Evolutionary conservation across 2,888 invertebrate genomes (phyloP), one percentile per base, ranked within the genome.

Genomic region (Bugulina stolonifera): DNA sequence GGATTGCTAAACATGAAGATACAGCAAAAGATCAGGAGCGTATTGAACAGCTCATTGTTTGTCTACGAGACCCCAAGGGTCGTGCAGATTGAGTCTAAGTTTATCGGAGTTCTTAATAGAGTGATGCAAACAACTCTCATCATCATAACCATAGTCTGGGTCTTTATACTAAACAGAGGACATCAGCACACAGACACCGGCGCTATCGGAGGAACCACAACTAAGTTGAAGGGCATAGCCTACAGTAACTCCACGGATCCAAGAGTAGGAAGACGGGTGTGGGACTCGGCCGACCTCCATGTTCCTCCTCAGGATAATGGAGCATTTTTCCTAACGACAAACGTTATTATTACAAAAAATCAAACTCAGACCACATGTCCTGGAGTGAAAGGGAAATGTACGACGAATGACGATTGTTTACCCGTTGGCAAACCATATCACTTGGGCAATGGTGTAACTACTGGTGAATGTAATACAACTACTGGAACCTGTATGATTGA

Each of bases 201-300:
- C 2, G 55, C n/a, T 5, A 81, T 83, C 54, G 84, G 86, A 71
- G 85, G 84, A 0, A 83, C 86, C 1, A 85, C 84, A 1, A 84
- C 85, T 1, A 87, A 87, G 79, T 78, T 87, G 22, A 87, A 87
- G 77, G 87, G 87, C 3, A 81, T 86, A 1, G 79, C 81, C 0
- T 82, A 76, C 69, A 83, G 85, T 0, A 78, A 81, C 72, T 71
- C 76, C 23, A 74, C 77, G 23, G 69, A 72, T 34, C 76, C 77
- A 14, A 74, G 74, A n/a, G 74, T 80, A 32, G 77, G 76, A 2
- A 69, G 72, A 3, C 73, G 80, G 29, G 78, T 82, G 10, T 87
- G 86, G 86, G 87, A 87, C 78, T 84, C 85, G 0, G 81, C 85
- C 1, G 87, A 87, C 75, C 86, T 86, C 78, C 83, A 86, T 1